Evolutionary conservation across 30 jellyfish, hydroid and myxozoan genomes (phyloP).

Genomic region (Pseudorhiza aurosa): DNA sequence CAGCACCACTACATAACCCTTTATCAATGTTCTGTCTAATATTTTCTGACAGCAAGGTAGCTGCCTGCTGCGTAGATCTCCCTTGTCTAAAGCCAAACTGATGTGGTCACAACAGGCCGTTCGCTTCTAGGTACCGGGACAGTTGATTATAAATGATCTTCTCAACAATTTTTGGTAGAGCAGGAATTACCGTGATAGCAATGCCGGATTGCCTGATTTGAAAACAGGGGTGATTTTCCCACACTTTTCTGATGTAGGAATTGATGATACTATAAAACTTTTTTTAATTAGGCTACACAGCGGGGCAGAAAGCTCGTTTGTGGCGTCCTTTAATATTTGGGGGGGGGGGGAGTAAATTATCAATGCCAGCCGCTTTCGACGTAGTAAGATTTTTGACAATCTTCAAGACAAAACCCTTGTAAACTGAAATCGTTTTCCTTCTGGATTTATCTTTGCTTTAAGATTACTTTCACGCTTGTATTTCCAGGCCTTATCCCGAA

Average conservation of each 20-base stretch:
- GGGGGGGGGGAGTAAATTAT: conserved; percentile 54
- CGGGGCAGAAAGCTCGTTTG: conserved; percentile 43
- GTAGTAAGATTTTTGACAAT: conserved; percentile 22
- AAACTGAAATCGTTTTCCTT: conserved; percentile 28
- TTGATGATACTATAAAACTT: conserved; percentile 19
- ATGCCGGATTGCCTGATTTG: conserved; percentile 15
- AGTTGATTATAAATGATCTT: conserved; percentile 40
- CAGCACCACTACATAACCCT: conserved; percentile 66
- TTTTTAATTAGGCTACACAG: conserved; percentile 14
- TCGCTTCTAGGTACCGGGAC: conserved; percentile 50
- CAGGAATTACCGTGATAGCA: conserved; percentile 6
- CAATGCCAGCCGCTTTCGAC: conserved; percentile 48
- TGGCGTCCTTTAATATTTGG: conserved; percentile 40
- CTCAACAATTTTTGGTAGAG: not conserved
- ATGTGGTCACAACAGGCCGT: conserved; percentile 47
- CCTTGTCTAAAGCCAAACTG: conserved; percentile 68
- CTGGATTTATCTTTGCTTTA: conserved; percentile 35
- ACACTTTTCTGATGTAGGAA: conserved; percentile 47
- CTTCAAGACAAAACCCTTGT: conserved; percentile 28
- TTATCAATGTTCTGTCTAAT: conserved; percentile 69
- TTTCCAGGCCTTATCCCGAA: conserved; percentile 25
- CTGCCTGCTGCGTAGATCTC: conserved; percentile 73
- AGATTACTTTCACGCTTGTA: conserved; percentile 27
- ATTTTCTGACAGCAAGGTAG: conserved; percentile 40
- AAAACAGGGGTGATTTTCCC: conserved; percentile 56